These are phyloP conservation scores for Kuschelorhynchus macadamiae DNA, from an alignment of 2,888 invertebrate species.

Conservation along the genomic window DNA sequence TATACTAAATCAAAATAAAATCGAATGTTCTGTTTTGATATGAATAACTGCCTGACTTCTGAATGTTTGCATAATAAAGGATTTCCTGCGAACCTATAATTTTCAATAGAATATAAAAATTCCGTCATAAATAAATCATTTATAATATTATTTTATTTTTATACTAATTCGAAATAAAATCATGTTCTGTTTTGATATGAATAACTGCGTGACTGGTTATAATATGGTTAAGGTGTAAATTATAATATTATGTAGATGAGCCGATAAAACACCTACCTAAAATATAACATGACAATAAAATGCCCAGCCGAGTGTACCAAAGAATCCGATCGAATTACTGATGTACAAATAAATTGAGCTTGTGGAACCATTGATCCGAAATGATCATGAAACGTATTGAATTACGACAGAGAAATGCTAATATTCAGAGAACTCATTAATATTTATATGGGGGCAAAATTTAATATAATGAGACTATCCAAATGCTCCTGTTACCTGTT, in stretches of 20 bases:
- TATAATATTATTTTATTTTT: too few species aligned
- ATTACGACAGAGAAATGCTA: neutral
- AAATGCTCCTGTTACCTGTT: neutral
- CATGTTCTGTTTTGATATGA: too few species aligned
- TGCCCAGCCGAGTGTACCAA: neutral
- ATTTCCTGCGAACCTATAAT: too few species aligned
- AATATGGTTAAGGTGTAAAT: conserved; percentile 15
- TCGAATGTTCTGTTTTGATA: too few species aligned
- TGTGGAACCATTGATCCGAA: neutral
- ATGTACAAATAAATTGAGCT: neutral
- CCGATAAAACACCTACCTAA: conserved; percentile 27
- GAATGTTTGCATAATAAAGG: too few species aligned
- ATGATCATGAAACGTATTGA: conserved; percentile 2
- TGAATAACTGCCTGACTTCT: too few species aligned
- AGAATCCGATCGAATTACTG: neutral
- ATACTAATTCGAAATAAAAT: too few species aligned
- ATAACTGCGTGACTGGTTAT: too few species aligned
- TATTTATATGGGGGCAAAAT: neutral
- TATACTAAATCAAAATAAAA: too few species aligned
- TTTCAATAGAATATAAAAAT: too few species aligned
- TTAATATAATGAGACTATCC: neutral
- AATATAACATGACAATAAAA: neutral
- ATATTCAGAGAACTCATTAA: neutral
- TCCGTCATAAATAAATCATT: too few species aligned
- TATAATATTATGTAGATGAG: conserved; percentile 13